Evolutionary conservation across 2,888 invertebrate species (phyloP).

Genomic region (Suillia variegata): DNA sequence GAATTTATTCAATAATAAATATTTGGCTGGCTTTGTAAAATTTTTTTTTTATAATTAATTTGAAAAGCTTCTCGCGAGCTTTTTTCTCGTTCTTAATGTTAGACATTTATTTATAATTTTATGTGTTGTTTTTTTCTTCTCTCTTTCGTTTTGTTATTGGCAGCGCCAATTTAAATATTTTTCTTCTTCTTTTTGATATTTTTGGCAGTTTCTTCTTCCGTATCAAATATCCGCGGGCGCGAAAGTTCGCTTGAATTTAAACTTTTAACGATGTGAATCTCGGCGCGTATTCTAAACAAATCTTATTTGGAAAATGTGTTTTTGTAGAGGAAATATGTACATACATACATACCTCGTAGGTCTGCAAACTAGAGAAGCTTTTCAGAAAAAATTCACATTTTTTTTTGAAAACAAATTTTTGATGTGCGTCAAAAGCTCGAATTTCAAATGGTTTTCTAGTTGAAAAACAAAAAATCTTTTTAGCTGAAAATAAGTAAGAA

Average conservation of each 20-base stretch:
- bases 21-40: neutral
- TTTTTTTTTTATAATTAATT: neutral
- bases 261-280: neutral
- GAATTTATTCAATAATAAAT: neutral
- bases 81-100: too few relatives aligned
- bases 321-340: too few relatives aligned
- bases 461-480: too few relatives aligned
- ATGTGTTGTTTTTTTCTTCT: neutral
- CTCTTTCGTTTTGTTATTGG: neutral
- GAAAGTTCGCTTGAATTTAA: neutral
- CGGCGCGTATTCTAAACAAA: neutral
- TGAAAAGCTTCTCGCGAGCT: neutral
- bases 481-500: too few relatives aligned
- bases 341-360: too few relatives aligned
- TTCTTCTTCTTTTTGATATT: neutral
- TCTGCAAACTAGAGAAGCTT: too few relatives aligned
- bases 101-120: neutral
- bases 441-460: too few relatives aligned
- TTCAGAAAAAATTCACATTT: too few relatives aligned
- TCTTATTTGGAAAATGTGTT: neutral
- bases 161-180: too few relatives aligned
- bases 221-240: neutral
- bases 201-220: neutral
- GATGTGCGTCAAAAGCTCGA: too few relatives aligned
- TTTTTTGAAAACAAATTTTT: too few relatives aligned